Base-by-base conservation (phyloP, 2,797 vertebrate species). In the Enteromius trimaculatus region DNA sequence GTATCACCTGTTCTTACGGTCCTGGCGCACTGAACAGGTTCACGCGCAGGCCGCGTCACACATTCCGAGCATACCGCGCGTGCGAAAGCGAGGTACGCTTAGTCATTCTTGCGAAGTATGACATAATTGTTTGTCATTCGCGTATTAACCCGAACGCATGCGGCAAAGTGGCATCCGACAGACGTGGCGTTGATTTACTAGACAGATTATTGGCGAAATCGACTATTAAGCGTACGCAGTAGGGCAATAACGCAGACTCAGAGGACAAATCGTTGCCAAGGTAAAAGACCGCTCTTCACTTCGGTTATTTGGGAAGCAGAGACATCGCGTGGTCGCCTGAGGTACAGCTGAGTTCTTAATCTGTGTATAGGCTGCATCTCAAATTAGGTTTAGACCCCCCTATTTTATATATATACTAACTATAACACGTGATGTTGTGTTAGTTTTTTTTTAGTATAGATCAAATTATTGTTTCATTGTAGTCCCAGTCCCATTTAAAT, bases 261-360 rank as follows among this genome's bases (percentile, higher is more conserved):
- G 11, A 68, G 2, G 23, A 55, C 26, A 53, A 23, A 34, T 11
- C 79, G 58, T 60, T 65, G 44, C 65, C 47, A 37, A 29, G 39
- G 65, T 37, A 47, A 26, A 47, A 21, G 34, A 14, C 8, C 13
- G 11, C 10, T 29, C 13, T 14, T 44, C 13, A 14, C 26, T 19
- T 1, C 10, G n/a, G n/a, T 8, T 6, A 29, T 23, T 53, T 62
- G 65, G 39, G 66, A 71, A 79, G 81, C 71, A 72, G 83, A 42
- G 85, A 85, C 82, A 80, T 65, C 85, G 3, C 17, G 69, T 65
- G 85, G 84, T 44, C 13, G 17, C 21, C 29, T 68, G 58, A 10
- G 10, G 16, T 42, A 81, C 10, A 49, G 58, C 31, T 4, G 14
- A 6, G 7, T 47, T 39, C 2, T 31, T 21, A 42, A 23, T 76